phyloP scores from a whole-genome alignment of 1,140 invertebrate species.

The Drosophila setifemur region DNA sequence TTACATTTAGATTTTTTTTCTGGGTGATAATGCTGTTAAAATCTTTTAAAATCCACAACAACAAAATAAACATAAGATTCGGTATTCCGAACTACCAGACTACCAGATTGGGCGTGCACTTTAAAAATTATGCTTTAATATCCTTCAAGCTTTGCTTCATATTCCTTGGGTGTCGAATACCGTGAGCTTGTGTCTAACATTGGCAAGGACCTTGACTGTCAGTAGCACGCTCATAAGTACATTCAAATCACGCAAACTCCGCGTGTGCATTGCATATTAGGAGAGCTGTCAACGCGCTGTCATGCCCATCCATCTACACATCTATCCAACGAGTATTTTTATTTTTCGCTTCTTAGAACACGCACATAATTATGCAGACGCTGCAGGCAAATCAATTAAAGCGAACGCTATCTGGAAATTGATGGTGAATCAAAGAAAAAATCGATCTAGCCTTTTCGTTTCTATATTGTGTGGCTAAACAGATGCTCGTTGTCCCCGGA shows the following conservation, averaged over 20 bases:
- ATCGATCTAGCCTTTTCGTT: background rate
- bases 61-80: too few relatives aligned
- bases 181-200: conserved; percentile 60
- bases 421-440: background rate
- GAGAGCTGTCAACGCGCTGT: conserved; percentile 46
- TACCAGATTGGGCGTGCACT: too few relatives aligned
- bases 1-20: too few relatives aligned
- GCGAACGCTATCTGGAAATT: conserved; percentile 12
- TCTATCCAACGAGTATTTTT: conserved; percentile 5
- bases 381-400: conserved; percentile 54
- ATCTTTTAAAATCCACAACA: too few relatives aligned
- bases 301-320: conserved; percentile 15
- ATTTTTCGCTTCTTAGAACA: conserved; percentile 4
- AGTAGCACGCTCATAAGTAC: conserved; percentile 6
- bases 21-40: too few relatives aligned
- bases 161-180: conserved; percentile 19
- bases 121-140: conserved; percentile 15
- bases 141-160: background rate
- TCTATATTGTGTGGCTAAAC: background rate
- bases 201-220: conserved; percentile 30
- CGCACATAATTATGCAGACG: conserved; percentile 46
- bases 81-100: too few relatives aligned
- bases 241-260: conserved; percentile 74
- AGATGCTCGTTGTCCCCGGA: background rate
- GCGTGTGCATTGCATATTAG: conserved; percentile 58